These are phyloP conservation scores for Parazoanthus darwini DNA, from an alignment of 92 coral and sea anemone genomes.

Conservation along the genomic window DNA sequence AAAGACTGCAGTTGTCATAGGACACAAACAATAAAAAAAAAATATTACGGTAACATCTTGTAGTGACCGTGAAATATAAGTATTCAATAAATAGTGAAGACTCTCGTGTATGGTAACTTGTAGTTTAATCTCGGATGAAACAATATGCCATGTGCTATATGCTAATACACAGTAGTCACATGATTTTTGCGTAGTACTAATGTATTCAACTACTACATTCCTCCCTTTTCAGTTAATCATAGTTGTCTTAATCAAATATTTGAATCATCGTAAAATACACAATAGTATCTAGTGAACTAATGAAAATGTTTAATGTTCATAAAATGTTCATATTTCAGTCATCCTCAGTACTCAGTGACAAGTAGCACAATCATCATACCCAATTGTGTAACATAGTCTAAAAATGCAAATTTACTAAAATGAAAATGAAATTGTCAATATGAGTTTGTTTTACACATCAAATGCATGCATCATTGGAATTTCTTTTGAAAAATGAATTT, in stretches of 20 bases:
- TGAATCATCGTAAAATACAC: no score
- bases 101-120: slow-evolving; percentile 12
- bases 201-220: not conserved
- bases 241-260: no score
- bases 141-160: slow-evolving; percentile 5
- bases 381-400: slow-evolving; percentile 11
- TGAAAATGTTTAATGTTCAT: no score
- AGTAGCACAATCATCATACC: slow-evolving; percentile 28
- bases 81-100: not conserved
- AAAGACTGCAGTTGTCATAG: no score
- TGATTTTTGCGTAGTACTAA: not conserved
- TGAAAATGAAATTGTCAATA: slow-evolving; percentile 2
- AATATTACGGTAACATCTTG: not conserved
- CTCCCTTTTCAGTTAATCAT: no score
- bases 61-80: not conserved
- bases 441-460: slow-evolving; percentile 23
- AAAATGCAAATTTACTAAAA: not conserved
- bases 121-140: not conserved
- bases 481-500: slow-evolving; percentile 14
- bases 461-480: not conserved
- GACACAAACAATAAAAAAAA: no score
- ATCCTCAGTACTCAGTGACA: not conserved
- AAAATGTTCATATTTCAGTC: no score
- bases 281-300: no score
- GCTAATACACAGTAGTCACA: not conserved